These are phyloP conservation scores for Argentina silus DNA, from an alignment of 2,797 vertebrate genomes.

Conservation along the genomic window DNA sequence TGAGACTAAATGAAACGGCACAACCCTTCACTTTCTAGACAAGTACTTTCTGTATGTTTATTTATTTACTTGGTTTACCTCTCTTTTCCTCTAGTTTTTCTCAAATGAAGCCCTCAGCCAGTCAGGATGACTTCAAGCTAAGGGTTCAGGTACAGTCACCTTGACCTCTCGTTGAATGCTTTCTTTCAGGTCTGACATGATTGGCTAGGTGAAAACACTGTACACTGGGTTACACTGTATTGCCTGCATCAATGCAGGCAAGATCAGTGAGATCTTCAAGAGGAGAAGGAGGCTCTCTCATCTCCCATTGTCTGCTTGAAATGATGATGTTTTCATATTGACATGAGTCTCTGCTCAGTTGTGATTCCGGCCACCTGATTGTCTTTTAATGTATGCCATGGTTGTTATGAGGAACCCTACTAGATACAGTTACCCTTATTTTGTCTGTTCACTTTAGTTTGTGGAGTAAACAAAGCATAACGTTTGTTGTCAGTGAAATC, in stretches of 20 bases:
- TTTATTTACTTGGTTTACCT: neutral
- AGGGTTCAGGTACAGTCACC: constrained; percentile 77
- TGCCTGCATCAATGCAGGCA: no score
- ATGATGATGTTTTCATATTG: no score
- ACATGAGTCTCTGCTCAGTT: no score
- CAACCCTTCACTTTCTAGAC: neutral
- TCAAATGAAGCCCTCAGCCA: constrained; percentile 93
- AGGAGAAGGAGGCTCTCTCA: no score
- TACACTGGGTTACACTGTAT: no score
- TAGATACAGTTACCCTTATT: neutral
- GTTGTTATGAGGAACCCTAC: neutral
- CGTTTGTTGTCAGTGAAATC: neutral
- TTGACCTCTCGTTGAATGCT: neutral
- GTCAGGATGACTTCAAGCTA: constrained; percentile 96
- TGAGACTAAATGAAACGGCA: constrained; percentile 57
- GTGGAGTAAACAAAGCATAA: neutral
- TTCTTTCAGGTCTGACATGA: neutral
- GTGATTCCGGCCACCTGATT: no score
- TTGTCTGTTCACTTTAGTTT: neutral
- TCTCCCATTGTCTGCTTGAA: no score
- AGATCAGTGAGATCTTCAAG: no score
- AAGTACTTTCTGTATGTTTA: neutral
- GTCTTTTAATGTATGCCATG: neutral
- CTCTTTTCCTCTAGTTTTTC: constrained; percentile 76
- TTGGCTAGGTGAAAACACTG: no score